Evolutionary conservation across 2,888 invertebrate species (phyloP).

Genomic region (Scelioninae gen. 1): DNA sequence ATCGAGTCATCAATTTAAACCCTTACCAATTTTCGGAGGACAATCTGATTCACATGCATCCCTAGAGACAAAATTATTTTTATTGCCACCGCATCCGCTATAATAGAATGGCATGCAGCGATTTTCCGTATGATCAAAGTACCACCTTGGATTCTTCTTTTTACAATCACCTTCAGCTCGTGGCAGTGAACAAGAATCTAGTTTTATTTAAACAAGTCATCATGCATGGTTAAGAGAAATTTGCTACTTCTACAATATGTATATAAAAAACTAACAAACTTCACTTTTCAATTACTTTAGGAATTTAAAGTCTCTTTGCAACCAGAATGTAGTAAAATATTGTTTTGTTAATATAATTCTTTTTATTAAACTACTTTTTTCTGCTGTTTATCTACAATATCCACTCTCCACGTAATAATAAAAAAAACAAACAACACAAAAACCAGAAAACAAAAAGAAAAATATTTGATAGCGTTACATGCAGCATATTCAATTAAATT

Average conservation of each 20-base stretch:
- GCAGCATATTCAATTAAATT: too few relatives aligned
- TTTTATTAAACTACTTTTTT: too few relatives aligned
- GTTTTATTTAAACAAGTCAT: slow-evolving; percentile 76
- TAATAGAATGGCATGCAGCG: slow-evolving; percentile 97
- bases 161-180: slow-evolving; percentile 91
- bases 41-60: slow-evolving; percentile 91
- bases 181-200: slow-evolving; percentile 91
- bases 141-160: slow-evolving; percentile 92
- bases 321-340: too few relatives aligned
- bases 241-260: not conserved
- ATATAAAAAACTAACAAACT: too few relatives aligned
- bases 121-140: slow-evolving; percentile 92
- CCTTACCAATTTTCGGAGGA: slow-evolving; percentile 92
- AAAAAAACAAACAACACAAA: too few relatives aligned
- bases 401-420: too few relatives aligned
- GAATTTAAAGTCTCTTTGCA: too few relatives aligned
- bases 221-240: slow-evolving; percentile 79
- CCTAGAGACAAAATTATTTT: slow-evolving; percentile 91
- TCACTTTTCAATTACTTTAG: too few relatives aligned
- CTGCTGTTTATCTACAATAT: too few relatives aligned
- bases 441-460: too few relatives aligned
- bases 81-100: slow-evolving; percentile 95
- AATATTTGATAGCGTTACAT: too few relatives aligned
- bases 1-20: slow-evolving; percentile 26
- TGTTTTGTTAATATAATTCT: not conserved